A percentile compares a stretch with the other conserved stretches of the same genome.
Evolutionary conservation across 1,140 invertebrate genomes (phyloP).

Genomic region (Drosophila littoralis): DNA sequence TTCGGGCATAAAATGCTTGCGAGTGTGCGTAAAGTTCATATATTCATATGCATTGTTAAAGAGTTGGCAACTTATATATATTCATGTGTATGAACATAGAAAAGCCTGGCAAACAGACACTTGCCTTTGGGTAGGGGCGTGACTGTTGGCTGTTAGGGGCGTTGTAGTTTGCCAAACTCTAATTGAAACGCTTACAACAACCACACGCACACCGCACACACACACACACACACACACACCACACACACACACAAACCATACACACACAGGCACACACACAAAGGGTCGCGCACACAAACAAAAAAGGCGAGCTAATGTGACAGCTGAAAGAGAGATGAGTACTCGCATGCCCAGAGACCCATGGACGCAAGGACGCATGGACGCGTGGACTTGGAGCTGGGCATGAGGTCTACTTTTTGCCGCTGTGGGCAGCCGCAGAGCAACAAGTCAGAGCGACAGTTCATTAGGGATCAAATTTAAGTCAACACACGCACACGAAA

Average conservation of each 20-base stretch:
- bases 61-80: conserved; percentile 3
- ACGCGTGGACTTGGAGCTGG: not conserved
- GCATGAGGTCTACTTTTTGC: conserved; percentile 2
- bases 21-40: not conserved
- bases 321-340: conserved; percentile 30
- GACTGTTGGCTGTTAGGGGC: conserved; percentile 18
- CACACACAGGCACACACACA: conserved; percentile 4
- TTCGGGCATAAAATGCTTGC: conserved; percentile 1
- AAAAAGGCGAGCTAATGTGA: conserved; percentile 43
- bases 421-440: conserved; percentile 36
- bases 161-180: conserved; percentile 52
- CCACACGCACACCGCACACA: conserved; percentile 16
- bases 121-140: conserved; percentile 8
- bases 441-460: conserved; percentile 65
- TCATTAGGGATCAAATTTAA: conserved; percentile 71
- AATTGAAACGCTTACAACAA: conserved; percentile 68
- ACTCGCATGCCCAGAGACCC: not conserved
- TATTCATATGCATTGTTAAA: conserved; percentile 24
- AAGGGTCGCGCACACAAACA: no score
- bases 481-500: conserved; percentile 54
- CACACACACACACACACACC: conserved; percentile 17
- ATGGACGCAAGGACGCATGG: conserved; percentile 8
- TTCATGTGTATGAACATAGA: not conserved
- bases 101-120: not conserved
- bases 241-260: conserved; percentile 13